Evolutionary conservation across 2,113 vertebrate genomes (phyloP).

Genomic region (Ctenodactylus gundi): DNA sequence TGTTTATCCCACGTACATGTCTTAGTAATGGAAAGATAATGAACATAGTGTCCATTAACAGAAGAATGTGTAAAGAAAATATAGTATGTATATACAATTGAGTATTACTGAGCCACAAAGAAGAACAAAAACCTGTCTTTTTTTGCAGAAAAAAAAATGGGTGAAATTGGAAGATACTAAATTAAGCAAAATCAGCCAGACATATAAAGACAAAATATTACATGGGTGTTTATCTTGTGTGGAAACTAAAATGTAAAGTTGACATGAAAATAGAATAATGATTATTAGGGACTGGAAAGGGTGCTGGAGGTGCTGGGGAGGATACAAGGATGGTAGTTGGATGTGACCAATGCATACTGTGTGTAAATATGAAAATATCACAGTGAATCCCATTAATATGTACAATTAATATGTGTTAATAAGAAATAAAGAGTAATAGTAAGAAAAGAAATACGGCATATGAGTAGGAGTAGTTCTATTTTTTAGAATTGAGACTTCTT

Average conservation of each 20-base stretch:
- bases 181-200: neutral
- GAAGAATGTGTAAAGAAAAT: neutral
- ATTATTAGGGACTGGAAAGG: neutral
- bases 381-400: neutral
- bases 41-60: neutral
- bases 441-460: neutral
- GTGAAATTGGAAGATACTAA: neutral
- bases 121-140: neutral
- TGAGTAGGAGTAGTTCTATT: neutral
- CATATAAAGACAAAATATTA: neutral
- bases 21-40: neutral
- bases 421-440: neutral
- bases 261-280: neutral
- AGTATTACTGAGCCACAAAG: neutral
- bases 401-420: neutral
- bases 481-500: neutral
- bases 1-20: neutral
- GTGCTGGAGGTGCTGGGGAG: too few relatives aligned
- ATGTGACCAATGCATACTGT: neutral
- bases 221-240: neutral
- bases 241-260: neutral
- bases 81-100: too few relatives aligned
- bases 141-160: neutral
- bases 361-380: neutral
- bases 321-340: neutral